phyloP scores from a whole-genome alignment of 37 sponge, comb jelly and placozoan genomes.

The Crambe crambe region DNA sequence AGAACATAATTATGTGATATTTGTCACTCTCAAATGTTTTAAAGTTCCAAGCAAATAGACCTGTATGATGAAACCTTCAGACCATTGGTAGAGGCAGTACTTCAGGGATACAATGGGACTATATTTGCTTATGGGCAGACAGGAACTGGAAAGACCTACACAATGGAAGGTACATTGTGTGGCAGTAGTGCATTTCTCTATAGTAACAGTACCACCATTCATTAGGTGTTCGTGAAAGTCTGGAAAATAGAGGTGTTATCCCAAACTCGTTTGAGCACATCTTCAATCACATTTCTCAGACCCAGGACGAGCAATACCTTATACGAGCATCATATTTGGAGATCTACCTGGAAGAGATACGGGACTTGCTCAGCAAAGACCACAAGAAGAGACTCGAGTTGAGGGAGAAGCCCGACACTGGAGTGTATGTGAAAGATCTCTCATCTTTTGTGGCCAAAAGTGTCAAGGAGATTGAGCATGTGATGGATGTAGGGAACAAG shows the following conservation, averaged over 20 bases:
- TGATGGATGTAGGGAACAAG: constrained; percentile 96
- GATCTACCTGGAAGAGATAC: constrained; percentile 98
- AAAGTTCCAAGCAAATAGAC: constrained; percentile 88
- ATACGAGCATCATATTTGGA: constrained; percentile 97
- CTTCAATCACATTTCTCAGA: constrained; percentile 87
- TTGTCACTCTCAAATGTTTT: too few species aligned
- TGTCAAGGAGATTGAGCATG: constrained; percentile 97
- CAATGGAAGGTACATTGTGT: constrained; percentile 90
- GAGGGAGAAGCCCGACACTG: constrained; percentile 94
- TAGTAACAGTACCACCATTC: background rate
- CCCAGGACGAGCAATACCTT: constrained; percentile 90
- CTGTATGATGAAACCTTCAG: constrained; percentile 90
- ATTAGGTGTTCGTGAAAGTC: constrained; percentile 57
- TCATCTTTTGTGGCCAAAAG: constrained; percentile 97
- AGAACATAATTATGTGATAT: background rate
- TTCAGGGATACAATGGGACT: constrained; percentile 95
- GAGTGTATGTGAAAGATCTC: constrained; percentile 95
- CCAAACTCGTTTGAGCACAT: constrained; percentile 96
- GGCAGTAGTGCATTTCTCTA: background rate
- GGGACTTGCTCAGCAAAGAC: constrained; percentile 95
- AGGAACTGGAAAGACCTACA: constrained; percentile 96
- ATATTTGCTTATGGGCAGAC: constrained; percentile 99
- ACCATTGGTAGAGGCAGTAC: constrained; percentile 84
- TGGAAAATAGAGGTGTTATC: constrained; percentile 87
- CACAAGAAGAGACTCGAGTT: constrained; percentile 87